Evolutionary conservation across 2,113 vertebrate genomes (phyloP).

Genomic region (Vicugna pacos): DNA sequence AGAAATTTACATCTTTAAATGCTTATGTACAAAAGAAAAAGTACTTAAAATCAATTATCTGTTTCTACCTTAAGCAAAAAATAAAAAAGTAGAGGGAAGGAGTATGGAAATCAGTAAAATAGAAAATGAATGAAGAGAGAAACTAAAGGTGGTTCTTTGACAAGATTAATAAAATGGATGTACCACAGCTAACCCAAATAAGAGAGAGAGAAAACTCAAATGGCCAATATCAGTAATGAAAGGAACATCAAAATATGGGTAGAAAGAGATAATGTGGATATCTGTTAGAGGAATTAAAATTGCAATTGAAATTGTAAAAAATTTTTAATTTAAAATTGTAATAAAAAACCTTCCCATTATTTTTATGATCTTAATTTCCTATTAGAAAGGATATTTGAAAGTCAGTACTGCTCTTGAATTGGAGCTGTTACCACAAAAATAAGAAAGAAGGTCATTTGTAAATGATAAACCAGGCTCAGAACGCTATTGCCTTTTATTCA

Average conservation of each 20-base stretch:
- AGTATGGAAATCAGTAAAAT: neutral
- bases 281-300: neutral
- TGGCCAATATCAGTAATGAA: neutral
- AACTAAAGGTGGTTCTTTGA: neutral
- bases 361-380: neutral
- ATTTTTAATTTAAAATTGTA: neutral
- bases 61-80: neutral
- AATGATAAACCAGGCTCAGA: neutral
- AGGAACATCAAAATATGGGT: neutral
- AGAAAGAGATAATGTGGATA: neutral
- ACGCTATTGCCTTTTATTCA: neutral
- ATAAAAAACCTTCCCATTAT: neutral
- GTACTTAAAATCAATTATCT: neutral
- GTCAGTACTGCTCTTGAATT: neutral
- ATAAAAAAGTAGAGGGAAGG: neutral
- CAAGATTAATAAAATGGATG: slow-evolving; percentile 20
- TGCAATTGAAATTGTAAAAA: neutral
- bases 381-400: neutral
- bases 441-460: neutral
- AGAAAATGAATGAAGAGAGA: neutral
- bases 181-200: neutral
- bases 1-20: slow-evolving; percentile 14
- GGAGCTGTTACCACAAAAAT: slow-evolving; percentile 9
- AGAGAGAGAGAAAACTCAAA: neutral
- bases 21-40: slow-evolving; percentile 1